These are phyloP conservation scores for Protonemura montana DNA, from an alignment of 2,888 invertebrate species.

Conservation along the genomic window DNA sequence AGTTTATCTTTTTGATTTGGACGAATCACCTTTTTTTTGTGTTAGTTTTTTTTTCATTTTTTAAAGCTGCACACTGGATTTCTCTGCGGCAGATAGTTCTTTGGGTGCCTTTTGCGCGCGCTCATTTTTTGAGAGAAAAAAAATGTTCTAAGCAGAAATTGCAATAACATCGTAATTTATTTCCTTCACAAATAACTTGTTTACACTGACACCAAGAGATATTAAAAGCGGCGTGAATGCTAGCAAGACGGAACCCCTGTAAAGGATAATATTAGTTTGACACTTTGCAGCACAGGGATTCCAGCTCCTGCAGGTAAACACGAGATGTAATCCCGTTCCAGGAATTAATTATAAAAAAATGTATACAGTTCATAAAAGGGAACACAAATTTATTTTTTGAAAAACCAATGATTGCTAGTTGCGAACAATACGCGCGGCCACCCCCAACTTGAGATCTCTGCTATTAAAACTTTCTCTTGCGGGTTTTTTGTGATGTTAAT, in stretches of 20 bases:
- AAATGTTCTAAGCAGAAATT: not conserved
- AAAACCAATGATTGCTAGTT: not conserved
- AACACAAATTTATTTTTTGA: not conserved
- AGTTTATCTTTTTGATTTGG: not conserved
- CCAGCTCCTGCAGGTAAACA: not conserved
- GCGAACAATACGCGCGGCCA: not conserved
- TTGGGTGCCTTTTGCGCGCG: not conserved
- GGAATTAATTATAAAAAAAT: not conserved
- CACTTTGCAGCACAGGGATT: not conserved
- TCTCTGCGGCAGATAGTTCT: not conserved
- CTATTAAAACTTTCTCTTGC: not conserved
- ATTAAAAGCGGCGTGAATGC: not conserved
- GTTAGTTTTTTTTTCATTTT: not conserved
- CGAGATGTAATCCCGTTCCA: not conserved
- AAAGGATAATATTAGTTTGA: not conserved
- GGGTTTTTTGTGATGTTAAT: not conserved
- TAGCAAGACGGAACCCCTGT: not conserved
- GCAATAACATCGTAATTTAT: slow-evolving; percentile 7
- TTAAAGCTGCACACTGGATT: not conserved
- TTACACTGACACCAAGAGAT: not conserved
- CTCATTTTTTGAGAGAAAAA: not conserved
- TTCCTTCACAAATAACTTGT: slow-evolving; percentile 5
- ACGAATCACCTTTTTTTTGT: not conserved
- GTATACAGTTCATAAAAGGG: not conserved
- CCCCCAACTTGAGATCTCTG: not conserved